Evolutionary conservation across 1,140 invertebrate species (phyloP), one percentile per base, ranked within the genome.

Genomic region (Tetranychus cinnabarinus): DNA sequence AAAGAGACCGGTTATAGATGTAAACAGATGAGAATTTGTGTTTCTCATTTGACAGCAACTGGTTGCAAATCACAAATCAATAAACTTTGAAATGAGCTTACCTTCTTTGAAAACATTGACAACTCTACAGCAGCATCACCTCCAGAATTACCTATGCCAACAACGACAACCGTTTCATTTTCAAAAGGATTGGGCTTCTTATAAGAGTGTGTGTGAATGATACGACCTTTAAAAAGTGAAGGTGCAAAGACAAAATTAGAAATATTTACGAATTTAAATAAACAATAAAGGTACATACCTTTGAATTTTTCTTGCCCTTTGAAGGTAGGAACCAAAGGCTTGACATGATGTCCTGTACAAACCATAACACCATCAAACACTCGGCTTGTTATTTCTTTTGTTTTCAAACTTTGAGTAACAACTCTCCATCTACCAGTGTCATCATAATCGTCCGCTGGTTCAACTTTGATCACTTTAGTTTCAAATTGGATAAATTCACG

Each of bases 71-170:
- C 39, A 42, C 10, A 10, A 42, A 42, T 42, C 39, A 42, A 42
- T 42, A 10, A 42, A 42, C 39, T 42, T 42, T 10, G 1, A 42
- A 42, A 12, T 23, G 31, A 23, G 5, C 39, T 58, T 58, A 46
- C 57, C 42, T 42, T 58, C 15, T 58, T 58, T 45, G 63, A 54
- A 15, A 65, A 62, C 39, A 58, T 56, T 35, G 64, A 62, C 23
- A 66, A 56, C 56, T 68, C 68, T 3, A 66, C 63, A 13, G 65
- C 63, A 35, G 62, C 63, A 65, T 78, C 77, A 6, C 73, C 70
- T 12, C 73, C 75, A 4, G 77, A 78, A 66, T 78, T 79, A 10
- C 77, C 77, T 46, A 79, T 73, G 23, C 77, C 77, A 23, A 78
- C 64, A 31, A 78, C 69, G 33, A 77, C 64, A 5, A 75, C 72